Conservation (phyloP, 2,797 vertebrate species). For the Chiloscyllium punctatum region DNA sequence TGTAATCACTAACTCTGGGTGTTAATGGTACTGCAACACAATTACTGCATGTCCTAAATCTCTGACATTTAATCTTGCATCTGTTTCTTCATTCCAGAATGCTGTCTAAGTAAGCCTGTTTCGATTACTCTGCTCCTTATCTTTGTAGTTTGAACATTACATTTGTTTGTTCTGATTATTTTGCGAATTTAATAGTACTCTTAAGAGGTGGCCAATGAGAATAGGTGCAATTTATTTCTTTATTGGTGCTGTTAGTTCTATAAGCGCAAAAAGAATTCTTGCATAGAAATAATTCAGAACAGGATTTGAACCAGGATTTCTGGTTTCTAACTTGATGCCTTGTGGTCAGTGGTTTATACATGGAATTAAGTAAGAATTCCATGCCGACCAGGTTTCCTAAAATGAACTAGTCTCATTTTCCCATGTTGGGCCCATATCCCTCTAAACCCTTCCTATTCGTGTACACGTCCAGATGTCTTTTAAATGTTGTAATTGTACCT, state of each 20-base stretch:
- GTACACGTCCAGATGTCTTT: no score
- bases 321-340: not conserved
- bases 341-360: not conserved
- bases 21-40: not conserved
- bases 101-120: not conserved
- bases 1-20: not conserved
- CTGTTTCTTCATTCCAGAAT: not conserved
- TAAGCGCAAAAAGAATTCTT: not conserved
- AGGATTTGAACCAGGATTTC: not conserved
- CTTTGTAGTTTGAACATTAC: not conserved
- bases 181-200: not conserved
- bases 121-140: not conserved
- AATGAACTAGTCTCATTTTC: no score
- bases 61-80: not conserved
- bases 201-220: not conserved
- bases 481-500: no score
- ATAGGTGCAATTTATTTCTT: not conserved
- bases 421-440: no score
- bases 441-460: no score
- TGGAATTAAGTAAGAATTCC: not conserved
- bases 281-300: not conserved
- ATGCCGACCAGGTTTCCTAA: no score
- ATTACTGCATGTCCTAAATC: not conserved
- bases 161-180: not conserved
- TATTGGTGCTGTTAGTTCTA: not conserved